A percentile compares a stretch with the other conserved stretches of the same genome.
phyloP scores from a whole-genome alignment of 2,888 invertebrate species.

The Metalampra italica region DNA sequence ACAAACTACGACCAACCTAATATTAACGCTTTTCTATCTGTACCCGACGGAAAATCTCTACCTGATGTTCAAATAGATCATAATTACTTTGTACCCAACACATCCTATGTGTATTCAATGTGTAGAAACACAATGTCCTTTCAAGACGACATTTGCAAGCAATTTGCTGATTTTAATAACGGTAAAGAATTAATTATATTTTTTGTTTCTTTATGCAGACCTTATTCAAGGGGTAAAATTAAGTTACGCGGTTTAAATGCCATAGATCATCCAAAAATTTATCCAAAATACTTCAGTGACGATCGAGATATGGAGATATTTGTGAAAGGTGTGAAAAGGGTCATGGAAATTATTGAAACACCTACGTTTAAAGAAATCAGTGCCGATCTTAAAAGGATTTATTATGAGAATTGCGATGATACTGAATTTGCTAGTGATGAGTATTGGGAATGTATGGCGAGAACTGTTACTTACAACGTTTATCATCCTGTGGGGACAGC shows the following conservation, averaged over 20 bases:
- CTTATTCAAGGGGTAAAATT: conserved; percentile 56
- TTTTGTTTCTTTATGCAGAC: conserved; percentile 57
- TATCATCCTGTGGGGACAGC: conserved; percentile 68
- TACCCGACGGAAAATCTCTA: conserved; percentile 40
- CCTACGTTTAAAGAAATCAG: conserved; percentile 44
- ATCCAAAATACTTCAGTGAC: conserved; percentile 59
- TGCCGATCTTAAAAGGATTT: conserved; percentile 52
- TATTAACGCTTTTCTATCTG: conserved; percentile 61
- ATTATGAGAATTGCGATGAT: conserved; percentile 50
- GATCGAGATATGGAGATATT: conserved; percentile 51
- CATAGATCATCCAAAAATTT: conserved; percentile 56
- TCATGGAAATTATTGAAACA: conserved; percentile 51
- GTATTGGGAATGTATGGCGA: conserved; percentile 69
- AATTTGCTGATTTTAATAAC: conserved; percentile 49
- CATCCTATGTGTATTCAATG: conserved; percentile 48
- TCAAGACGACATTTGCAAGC: conserved; percentile 53
- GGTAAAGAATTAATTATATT: conserved; percentile 59
- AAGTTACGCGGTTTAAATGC: conserved; percentile 42
- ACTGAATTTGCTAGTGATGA: conserved; percentile 45
- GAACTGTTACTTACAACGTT: conserved; percentile 59
- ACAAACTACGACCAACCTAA: conserved; percentile 66
- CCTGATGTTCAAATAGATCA: conserved; percentile 69
- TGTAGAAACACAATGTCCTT: conserved; percentile 50
- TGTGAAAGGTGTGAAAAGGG: conserved; percentile 46
- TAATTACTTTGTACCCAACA: conserved; percentile 61